A percentile compares a stretch with the other conserved stretches of the same genome.
Evolutionary conservation across 2,888 invertebrate genomes (phyloP).

Genomic region (Crepidodera aurea): DNA sequence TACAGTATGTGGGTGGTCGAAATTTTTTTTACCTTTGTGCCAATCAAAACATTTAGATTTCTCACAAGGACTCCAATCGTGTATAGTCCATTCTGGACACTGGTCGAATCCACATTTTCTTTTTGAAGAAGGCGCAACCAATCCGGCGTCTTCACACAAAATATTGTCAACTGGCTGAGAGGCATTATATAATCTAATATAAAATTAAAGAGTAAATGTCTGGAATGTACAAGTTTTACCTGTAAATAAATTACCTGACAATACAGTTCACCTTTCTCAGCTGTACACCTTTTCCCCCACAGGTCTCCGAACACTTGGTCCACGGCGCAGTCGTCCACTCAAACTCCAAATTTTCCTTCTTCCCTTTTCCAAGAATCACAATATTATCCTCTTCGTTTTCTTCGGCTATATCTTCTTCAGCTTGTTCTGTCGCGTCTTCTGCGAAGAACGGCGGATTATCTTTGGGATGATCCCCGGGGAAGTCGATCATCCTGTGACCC

Average conservation of each 20-base stretch:
- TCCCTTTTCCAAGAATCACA: constrained; percentile 59
- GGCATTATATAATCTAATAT: constrained; percentile 62
- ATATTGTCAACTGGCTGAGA: constrained; percentile 70
- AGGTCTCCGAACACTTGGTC: constrained; percentile 86
- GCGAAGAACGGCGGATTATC: constrained; percentile 17
- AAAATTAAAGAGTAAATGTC: background rate
- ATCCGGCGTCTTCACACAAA: constrained; percentile 76
- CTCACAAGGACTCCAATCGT: constrained; percentile 77
- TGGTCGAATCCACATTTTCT: constrained; percentile 72
- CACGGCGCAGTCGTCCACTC: constrained; percentile 85
- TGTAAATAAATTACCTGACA: constrained; percentile 59
- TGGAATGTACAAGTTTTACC: no score
- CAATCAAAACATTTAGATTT: constrained; percentile 78
- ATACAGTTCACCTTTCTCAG: constrained; percentile 78
- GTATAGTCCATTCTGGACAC: constrained; percentile 77
- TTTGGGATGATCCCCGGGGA: constrained; percentile 55
- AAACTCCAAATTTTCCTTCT: constrained; percentile 67
- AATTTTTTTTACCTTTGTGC: constrained; percentile 67
- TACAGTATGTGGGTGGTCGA: no score
- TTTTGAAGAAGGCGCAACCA: constrained; percentile 70
- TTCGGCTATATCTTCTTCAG: constrained; percentile 22
- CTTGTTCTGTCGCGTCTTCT: constrained; percentile 11
- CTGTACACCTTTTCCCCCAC: constrained; percentile 79
- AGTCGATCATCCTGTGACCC: constrained; percentile 72
- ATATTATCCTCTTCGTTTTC: constrained; percentile 39